Conservation (phyloP, 1,140 invertebrate species). For the Atta colombica region DNA sequence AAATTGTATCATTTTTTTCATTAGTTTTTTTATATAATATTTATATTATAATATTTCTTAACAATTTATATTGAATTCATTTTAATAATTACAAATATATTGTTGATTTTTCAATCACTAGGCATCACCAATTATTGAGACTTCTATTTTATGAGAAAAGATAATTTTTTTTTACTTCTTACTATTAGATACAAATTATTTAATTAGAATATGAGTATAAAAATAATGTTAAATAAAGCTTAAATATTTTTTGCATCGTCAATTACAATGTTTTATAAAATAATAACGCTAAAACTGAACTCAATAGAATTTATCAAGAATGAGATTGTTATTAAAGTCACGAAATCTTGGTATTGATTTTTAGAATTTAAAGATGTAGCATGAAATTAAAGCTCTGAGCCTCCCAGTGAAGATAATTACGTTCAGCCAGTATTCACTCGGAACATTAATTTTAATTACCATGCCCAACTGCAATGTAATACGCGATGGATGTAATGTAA, state of each 20-base stretch:
- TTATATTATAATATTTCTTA: too few relatives aligned
- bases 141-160: too few relatives aligned
- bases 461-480: slow-evolving; percentile 63
- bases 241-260: neutral
- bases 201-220: neutral
- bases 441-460: slow-evolving; percentile 75
- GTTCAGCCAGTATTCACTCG: slow-evolving; percentile 55
- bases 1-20: too few relatives aligned
- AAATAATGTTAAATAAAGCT: neutral
- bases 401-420: slow-evolving; percentile 60
- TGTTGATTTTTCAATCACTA: too few relatives aligned
- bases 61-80: too few relatives aligned
- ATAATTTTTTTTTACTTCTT: too few relatives aligned
- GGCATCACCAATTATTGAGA: too few relatives aligned
- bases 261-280: neutral
- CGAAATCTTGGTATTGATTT: slow-evolving; percentile 3
- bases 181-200: neutral
- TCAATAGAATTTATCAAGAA: neutral
- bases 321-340: slow-evolving; percentile 12
- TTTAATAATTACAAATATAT: too few relatives aligned
- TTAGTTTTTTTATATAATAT: too few relatives aligned
- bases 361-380: slow-evolving; percentile 28
- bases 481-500: slow-evolving; percentile 65
- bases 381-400: slow-evolving; percentile 62
- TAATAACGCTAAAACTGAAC: too few relatives aligned